Evolutionary conservation across 2,888 invertebrate genomes (phyloP), one percentile per base, ranked within the genome.

Genomic region (Zootermopsis nevadensis): DNA sequence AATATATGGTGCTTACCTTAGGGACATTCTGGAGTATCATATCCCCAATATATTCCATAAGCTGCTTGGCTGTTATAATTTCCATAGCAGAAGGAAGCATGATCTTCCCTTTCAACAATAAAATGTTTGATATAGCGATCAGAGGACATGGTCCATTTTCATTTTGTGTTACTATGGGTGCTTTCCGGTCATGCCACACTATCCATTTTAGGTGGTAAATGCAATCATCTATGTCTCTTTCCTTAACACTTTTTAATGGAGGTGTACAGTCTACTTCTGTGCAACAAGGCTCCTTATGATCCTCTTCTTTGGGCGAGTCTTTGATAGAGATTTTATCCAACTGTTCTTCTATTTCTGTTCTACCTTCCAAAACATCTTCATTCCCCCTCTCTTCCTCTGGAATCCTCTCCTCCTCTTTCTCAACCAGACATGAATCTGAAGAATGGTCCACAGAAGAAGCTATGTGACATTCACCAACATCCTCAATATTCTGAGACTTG

Each of bases 141-240:
- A 93, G 87, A 2, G 93, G 93, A 87, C 93, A 93, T 0, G 92
- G 92, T 12, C 92, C 93, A 89, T 93, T 93, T 84, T 90, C 89
- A 87, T 92, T 92, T 87, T 93, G 92, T 2, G 91, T 91, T 22
- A 92, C 89, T 82, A 92, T 90, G 22, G 91, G 90, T 66, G 89
- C 87, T 84, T 88, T 88, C 15, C 86, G 86, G 38, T 87, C 87
- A 79, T 88, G 86, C 87, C 87, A 91, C 55, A 87, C 87, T 27
- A 92, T 90, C 90, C 91, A 91, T 87, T 92, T 92, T 8, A 92
- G 87, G 85, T 91, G 89, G 87, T 91, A 81, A 33, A 69, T 33
- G 33, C 35, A 38, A 0, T 33, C 27, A n/a, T 60, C 60, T 27
- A 60, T 60, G n/a, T 60, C 60, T 27, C 15, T 60, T n/a, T 27